Percentiles rank a stretch among this genome's conserved stretches.
These are phyloP conservation scores for Saccopteryx leptura DNA, from an alignment of 2,113 vertebrate genomes.

Conservation along the genomic window DNA sequence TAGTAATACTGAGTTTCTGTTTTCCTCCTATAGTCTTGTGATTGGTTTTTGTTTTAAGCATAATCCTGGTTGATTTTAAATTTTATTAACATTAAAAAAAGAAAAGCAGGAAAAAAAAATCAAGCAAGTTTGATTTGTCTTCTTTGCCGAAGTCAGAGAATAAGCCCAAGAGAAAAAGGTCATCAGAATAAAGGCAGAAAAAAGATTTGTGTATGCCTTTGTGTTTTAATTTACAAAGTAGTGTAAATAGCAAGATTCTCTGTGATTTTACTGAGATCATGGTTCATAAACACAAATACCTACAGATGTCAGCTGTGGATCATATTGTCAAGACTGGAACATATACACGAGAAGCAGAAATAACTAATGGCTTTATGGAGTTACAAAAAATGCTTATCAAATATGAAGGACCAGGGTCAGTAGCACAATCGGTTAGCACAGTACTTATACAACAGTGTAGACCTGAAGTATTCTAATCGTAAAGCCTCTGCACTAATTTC, in stretches of 20 bases:
- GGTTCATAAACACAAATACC: neutral
- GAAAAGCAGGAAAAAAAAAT: neutral
- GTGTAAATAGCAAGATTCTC: neutral
- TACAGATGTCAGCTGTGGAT: neutral
- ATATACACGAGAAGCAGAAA: neutral
- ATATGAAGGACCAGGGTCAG: neutral
- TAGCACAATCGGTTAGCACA: too few species aligned
- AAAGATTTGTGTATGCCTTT: neutral
- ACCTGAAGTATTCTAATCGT: neutral
- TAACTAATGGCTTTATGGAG: neutral
- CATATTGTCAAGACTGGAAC: neutral
- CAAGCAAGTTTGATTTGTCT: neutral
- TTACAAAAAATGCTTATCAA: neutral
- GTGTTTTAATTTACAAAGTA: neutral
- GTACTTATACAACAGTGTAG: neutral
- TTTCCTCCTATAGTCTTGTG: neutral
- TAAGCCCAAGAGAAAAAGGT: neutral
- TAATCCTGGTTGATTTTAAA: neutral
- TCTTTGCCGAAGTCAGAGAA: neutral
- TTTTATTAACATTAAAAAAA: neutral
- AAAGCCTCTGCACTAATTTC: neutral
- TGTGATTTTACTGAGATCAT: neutral
- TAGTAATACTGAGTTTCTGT: neutral
- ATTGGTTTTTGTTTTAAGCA: neutral
- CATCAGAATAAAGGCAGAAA: neutral